These are phyloP conservation scores for Campodea augens DNA, from an alignment of 1,140 invertebrate species.

Conservation along the genomic window DNA sequence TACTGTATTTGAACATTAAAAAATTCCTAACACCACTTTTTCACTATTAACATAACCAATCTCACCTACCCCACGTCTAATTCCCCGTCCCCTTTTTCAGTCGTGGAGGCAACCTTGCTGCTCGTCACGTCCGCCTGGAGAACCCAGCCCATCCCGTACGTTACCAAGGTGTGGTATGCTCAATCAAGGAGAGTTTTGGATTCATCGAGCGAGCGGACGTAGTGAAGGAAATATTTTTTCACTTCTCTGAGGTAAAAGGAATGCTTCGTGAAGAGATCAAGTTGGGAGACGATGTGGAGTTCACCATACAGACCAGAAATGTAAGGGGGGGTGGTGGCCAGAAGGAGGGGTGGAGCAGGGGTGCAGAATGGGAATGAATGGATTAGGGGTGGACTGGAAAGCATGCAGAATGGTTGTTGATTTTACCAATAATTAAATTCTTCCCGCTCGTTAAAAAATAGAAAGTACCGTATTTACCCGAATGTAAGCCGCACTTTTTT, in stretches of 20 bases:
- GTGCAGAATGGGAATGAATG: too few species aligned
- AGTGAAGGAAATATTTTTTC: conserved; percentile 92
- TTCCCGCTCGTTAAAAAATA: too few species aligned
- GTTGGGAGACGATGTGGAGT: conserved; percentile 90
- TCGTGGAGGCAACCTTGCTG: conserved; percentile 76
- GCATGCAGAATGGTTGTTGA: too few species aligned
- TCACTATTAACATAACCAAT: too few species aligned
- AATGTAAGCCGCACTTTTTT: too few species aligned
- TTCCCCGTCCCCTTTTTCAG: conserved; percentile 17
- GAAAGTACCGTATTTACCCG: too few species aligned
- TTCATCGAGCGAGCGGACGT: conserved; percentile 93
- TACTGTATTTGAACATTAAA: too few species aligned
- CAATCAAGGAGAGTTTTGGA: conserved; percentile 91
- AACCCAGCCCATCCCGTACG: conserved; percentile 72
- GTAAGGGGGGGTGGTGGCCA: conserved; percentile 38
- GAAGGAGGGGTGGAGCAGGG: too few species aligned
- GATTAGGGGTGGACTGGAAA: too few species aligned
- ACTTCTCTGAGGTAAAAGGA: conserved; percentile 62
- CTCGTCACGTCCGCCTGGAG: conserved; percentile 76
- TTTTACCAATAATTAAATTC: too few species aligned
- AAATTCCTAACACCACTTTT: too few species aligned
- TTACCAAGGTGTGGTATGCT: conserved; percentile 87
- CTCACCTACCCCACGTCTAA: too few species aligned
- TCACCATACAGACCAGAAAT: conserved; percentile 86
- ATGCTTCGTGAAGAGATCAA: conserved; percentile 54